phyloP scores from a whole-genome alignment of 2,888 invertebrate genomes.

The Beris chalybata region DNA sequence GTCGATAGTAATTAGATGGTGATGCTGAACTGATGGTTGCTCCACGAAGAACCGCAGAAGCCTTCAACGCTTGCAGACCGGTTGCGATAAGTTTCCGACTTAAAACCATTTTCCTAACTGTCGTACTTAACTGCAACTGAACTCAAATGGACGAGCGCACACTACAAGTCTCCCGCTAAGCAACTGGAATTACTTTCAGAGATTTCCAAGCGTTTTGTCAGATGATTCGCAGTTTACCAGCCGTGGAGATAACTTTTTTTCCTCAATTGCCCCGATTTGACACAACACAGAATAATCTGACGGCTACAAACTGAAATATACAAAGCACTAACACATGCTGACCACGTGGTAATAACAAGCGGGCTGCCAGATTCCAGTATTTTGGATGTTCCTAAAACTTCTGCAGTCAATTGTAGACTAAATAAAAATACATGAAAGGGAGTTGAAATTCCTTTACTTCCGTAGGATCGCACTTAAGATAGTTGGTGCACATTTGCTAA shows the following conservation, averaged over 20 bases:
- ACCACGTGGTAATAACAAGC: slow-evolving; percentile 1
- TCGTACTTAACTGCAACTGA: neutral
- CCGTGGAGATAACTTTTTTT: slow-evolving; percentile 11
- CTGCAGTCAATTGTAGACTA: too few relatives aligned
- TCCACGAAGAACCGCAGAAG: slow-evolving; percentile 3
- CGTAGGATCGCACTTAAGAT: too few relatives aligned
- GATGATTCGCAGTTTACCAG: neutral
- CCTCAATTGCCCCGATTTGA: slow-evolving; percentile 22
- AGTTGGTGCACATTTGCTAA: too few relatives aligned
- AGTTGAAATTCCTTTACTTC: too few relatives aligned
- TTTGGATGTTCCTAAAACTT: too few relatives aligned
- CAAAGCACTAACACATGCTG: slow-evolving; percentile 3
- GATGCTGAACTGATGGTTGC: neutral
- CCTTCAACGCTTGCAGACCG: slow-evolving; percentile 17
- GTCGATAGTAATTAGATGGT: slow-evolving; percentile 4
- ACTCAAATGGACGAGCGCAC: neutral
- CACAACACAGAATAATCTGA: slow-evolving; percentile 11
- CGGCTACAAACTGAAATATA: slow-evolving; percentile 1
- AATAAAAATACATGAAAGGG: too few relatives aligned
- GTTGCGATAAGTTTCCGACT: slow-evolving; percentile 24
- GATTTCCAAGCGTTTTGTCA: slow-evolving; percentile 2
- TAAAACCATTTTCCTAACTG: slow-evolving; percentile 32
- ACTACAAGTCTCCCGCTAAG: neutral
- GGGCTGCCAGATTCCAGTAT: slow-evolving; percentile 11
- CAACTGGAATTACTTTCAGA: slow-evolving; percentile 4